A percentile compares a stretch with the other conserved stretches of the same genome.
These are phyloP conservation scores for Drosophila parvula DNA, from an alignment of 1,140 invertebrate genomes.

Conservation along the genomic window DNA sequence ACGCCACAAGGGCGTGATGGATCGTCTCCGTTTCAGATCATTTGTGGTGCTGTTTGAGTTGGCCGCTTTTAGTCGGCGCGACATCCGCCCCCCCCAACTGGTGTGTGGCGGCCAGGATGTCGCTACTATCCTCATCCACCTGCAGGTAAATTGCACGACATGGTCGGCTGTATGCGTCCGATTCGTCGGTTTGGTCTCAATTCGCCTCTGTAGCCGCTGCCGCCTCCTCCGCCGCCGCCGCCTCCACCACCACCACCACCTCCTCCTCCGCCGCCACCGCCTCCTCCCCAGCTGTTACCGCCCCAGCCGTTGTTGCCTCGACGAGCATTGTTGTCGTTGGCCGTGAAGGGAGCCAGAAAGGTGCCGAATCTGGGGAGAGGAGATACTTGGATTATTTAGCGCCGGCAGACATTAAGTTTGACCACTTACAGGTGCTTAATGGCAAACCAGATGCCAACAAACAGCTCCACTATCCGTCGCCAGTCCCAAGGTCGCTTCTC, in stretches of 20 bases:
- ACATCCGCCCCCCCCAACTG: constrained; percentile 20
- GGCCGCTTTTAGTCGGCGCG: constrained; percentile 21
- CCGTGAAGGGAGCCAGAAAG: constrained; percentile 62
- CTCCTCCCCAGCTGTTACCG: constrained; percentile 13
- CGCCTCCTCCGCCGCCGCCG: constrained; percentile 31
- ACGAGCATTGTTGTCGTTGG: constrained; percentile 29
- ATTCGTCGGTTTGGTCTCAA: constrained; percentile 68
- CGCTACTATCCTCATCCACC: constrained; percentile 68
- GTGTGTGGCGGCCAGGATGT: constrained; percentile 17
- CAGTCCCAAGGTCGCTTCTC: constrained; percentile 73
- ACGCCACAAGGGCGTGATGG: constrained; percentile 23
- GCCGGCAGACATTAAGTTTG: too few species aligned
- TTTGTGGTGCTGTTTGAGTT: background rate
- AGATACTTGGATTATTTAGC: background rate
- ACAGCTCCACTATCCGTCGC: constrained; percentile 60
- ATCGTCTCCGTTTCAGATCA: background rate
- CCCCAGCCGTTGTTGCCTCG: constrained; percentile 51
- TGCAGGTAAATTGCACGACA: constrained; percentile 42
- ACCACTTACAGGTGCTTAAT: constrained; percentile 63
- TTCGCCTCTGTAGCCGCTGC: constrained; percentile 45
- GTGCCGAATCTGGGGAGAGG: constrained; percentile 38
- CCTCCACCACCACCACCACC: constrained; percentile 48
- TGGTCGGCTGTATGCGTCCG: constrained; percentile 59
- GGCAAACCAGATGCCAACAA: constrained; percentile 59
- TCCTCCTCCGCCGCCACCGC: constrained; percentile 29